A percentile compares a stretch with the other conserved stretches of the same genome.
These are phyloP conservation scores for Leiothrix lutea DNA, from an alignment of 2,113 vertebrate species.

Conservation along the genomic window DNA sequence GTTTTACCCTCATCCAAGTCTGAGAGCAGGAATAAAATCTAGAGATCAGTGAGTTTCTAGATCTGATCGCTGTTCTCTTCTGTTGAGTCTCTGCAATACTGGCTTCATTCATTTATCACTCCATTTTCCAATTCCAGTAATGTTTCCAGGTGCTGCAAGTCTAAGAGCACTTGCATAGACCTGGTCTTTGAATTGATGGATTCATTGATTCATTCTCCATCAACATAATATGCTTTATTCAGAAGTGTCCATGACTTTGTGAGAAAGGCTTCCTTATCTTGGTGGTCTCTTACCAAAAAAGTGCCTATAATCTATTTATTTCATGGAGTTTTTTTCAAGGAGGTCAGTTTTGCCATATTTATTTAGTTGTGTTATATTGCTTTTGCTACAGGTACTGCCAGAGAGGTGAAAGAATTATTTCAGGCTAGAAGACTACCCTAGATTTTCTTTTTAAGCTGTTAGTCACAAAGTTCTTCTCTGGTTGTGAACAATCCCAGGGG, in stretches of 20 bases:
- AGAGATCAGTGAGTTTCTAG: not conserved
- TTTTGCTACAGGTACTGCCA: not conserved
- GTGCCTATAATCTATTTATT: not conserved
- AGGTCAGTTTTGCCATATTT: not conserved
- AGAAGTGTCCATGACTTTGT: not conserved
- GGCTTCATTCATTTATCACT: not conserved
- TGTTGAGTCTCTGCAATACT: not conserved
- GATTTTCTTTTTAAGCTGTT: not conserved
- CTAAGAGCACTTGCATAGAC: not conserved
- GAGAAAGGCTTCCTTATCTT: not conserved
- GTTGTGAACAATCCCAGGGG: not conserved
- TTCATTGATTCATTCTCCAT: not conserved
- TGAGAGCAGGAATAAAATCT: not conserved
- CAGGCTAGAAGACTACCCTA: not conserved
- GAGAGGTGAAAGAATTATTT: not conserved
- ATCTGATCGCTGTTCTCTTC: not conserved
- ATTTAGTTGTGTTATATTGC: not conserved
- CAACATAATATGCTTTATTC: not conserved
- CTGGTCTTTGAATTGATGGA: not conserved
- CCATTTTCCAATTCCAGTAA: not conserved
- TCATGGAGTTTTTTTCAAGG: not conserved
- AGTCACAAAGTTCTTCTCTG: not conserved
- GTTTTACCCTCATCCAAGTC: not conserved
- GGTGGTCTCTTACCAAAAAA: not conserved
- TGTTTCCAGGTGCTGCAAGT: not conserved